Base-by-base conservation (phyloP, 2,797 vertebrate species). In the Bovichtus variegatus region DNA sequence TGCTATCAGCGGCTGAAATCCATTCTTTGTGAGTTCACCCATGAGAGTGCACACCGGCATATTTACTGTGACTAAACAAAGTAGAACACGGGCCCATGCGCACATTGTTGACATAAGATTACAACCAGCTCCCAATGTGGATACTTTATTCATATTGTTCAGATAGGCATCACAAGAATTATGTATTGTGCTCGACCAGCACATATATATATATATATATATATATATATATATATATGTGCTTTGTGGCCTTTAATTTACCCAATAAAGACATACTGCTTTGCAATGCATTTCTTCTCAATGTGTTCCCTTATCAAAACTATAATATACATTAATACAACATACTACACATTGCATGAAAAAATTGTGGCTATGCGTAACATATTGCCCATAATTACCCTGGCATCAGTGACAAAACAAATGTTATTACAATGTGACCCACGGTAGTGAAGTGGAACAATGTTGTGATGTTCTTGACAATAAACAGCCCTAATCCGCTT, bases 401-500 rank as follows among this genome's bases (percentile, higher is more conserved):
- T 2, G 23, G 51, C 8, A 44, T 43, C 6, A 55, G 29, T 18
- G 41, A n/a, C 43, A 51, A 62, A 74, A 47, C n/a, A 71, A 59
- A 60, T 64, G n/a, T 58, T 64, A 29, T 36, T 47, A 63, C 58
- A 53, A 59, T 75, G 4, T 29, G 34, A 67, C 16, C 53, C 10
- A 16, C 13, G 15, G 31, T 34, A 11, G 16, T 65, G 36, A 73
- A 58, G 46, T 49, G 18, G 68, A 86, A 79, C 41, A 44, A 46
- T 68, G 41, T 47, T 74, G 15, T 81, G 51, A 72, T 6, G 1
- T 51, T 40, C 53, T 36, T 58, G 58, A 61, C 51, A 69, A 21
- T 44, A 41, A 34, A 25, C 55, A 49, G 44, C 3, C 19, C 15
- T 78, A 73, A 82, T 79, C 76, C 77, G 19, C 58, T 73, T 71